A percentile compares a stretch with the other conserved stretches of the same genome.
Evolutionary conservation across 2,797 vertebrate genomes (phyloP).

Genomic region (Syngnathus acus): DNA sequence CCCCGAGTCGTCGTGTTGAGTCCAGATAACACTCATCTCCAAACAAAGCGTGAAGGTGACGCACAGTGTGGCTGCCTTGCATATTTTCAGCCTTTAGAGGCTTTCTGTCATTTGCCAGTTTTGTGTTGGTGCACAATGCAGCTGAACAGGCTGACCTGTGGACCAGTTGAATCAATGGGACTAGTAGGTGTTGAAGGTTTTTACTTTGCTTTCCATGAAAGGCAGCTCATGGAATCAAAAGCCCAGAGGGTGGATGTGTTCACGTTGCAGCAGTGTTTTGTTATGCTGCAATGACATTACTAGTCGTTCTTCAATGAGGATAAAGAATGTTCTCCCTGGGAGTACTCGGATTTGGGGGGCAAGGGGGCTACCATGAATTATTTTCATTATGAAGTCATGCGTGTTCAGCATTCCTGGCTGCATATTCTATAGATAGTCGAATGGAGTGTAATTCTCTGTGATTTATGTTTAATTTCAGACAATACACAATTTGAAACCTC

Average conservation of each 20-base stretch:
- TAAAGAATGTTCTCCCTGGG: no score
- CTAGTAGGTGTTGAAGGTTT: constrained; percentile 26
- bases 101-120: constrained; percentile 32
- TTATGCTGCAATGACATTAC: no score
- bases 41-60: constrained; percentile 31
- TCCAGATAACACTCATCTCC: constrained; percentile 21
- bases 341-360: no score
- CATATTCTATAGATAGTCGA: no score
- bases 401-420: no score
- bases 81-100: constrained; percentile 30
- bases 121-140: constrained; percentile 28
- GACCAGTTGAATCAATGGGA: constrained; percentile 60
- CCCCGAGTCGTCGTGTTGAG: constrained; percentile 21
- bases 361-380: no score
- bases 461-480: neutral
- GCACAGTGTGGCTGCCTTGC: constrained; percentile 21
- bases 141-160: constrained; percentile 34
- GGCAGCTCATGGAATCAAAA: no score
- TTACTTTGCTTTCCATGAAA: constrained; percentile 48
- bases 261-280: constrained; percentile 24
- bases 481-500: no score
- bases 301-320: no score
- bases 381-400: no score
- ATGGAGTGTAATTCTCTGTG: no score
- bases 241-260: constrained; percentile 16